Evolutionary conservation across 2,113 vertebrate genomes (phyloP).

Genomic region (Actenoides lindsayi): DNA sequence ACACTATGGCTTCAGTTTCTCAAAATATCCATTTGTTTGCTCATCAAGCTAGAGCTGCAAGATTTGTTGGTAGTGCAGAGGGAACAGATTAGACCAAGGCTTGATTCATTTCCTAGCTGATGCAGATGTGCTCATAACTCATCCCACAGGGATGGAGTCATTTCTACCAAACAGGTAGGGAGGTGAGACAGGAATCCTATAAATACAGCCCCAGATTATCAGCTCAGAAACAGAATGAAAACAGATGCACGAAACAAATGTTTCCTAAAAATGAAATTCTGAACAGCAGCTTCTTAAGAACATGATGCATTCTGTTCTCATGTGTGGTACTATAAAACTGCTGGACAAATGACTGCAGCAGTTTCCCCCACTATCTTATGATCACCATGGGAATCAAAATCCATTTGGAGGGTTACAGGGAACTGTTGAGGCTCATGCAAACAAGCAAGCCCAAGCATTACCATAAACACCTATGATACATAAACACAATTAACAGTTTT

Average conservation of each 20-base stretch:
- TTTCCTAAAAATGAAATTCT: neutral
- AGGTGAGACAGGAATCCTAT: neutral
- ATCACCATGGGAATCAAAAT: neutral
- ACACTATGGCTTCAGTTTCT: neutral
- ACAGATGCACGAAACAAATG: neutral
- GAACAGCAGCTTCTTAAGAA: neutral
- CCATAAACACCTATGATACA: neutral
- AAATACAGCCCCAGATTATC: neutral
- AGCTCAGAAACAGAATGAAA: neutral
- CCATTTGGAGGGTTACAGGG: neutral
- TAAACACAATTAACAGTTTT: neutral
- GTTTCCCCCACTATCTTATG: neutral
- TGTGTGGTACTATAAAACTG: neutral
- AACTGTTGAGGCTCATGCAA: neutral
- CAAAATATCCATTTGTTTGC: neutral
- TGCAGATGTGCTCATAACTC: neutral
- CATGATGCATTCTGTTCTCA: neutral
- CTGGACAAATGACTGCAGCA: neutral
- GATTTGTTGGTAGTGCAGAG: neutral
- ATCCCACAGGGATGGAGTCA: accelerated
- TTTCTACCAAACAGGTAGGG: neutral
- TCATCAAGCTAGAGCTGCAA: neutral
- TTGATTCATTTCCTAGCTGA: neutral
- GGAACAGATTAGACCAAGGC: neutral
- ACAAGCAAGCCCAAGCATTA: neutral